Evolutionary conservation across 2,113 vertebrate genomes (phyloP).

Genomic region (Vicugna pacos): DNA sequence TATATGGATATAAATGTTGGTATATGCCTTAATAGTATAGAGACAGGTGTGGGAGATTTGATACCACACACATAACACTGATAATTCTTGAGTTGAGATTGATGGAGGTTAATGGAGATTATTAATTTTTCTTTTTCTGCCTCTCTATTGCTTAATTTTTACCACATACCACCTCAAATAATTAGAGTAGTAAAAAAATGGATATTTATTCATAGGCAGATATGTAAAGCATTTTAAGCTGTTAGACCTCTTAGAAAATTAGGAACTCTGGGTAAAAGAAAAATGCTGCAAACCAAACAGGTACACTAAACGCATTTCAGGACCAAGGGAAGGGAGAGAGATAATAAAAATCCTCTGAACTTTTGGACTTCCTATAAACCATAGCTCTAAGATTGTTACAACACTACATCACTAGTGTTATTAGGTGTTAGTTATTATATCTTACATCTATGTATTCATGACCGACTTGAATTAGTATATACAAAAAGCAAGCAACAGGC

Average conservation of each 20-base stretch:
- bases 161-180: slow-evolving; percentile 11
- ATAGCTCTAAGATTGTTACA: background rate
- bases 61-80: background rate
- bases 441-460: background rate
- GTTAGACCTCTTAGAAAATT: background rate
- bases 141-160: background rate
- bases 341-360: background rate
- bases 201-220: background rate
- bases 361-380: slow-evolving; percentile 7
- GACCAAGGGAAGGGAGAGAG: background rate
- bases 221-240: slow-evolving; percentile 34
- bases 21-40: background rate
- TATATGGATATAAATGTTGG: background rate
- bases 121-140: background rate
- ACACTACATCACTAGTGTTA: background rate
- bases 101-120: background rate
- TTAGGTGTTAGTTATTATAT: background rate
- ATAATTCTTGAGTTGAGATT: background rate
- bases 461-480: background rate
- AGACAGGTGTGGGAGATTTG: background rate
- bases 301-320: background rate
- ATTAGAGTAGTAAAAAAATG: slow-evolving; percentile 9
- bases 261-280: background rate
- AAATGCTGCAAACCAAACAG: background rate
- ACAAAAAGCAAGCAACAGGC: background rate